phyloP scores from a whole-genome alignment of 2,113 vertebrate genomes.

The Oryzias celebensis region DNA sequence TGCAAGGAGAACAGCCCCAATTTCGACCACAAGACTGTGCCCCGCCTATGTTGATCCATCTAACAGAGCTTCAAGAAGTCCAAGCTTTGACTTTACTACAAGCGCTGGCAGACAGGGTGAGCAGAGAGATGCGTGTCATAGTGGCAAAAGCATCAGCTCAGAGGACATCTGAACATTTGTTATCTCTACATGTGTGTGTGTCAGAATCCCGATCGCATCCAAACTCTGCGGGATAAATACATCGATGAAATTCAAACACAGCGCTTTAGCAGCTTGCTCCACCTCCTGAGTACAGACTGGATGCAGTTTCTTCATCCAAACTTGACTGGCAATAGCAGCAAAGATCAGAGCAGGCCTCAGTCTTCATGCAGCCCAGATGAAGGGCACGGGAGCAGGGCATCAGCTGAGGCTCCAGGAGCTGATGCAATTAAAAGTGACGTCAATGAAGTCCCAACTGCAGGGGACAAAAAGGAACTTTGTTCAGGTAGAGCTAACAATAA shows the following conservation, averaged over 20 bases:
- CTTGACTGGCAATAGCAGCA: slow-evolving; percentile 7
- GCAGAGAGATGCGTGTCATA: neutral
- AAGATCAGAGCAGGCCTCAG: slow-evolving; percentile 9
- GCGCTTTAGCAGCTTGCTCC: slow-evolving; percentile 33
- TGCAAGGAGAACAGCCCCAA: slow-evolving; percentile 9
- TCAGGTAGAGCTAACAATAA: slow-evolving; percentile 52
- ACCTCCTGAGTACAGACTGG: slow-evolving; percentile 43
- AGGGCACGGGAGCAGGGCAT: neutral
- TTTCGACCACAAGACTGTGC: slow-evolving; percentile 40
- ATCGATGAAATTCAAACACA: slow-evolving; percentile 35
- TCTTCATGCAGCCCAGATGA: neutral
- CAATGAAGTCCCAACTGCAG: slow-evolving; percentile 15
- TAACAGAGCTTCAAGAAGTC: slow-evolving; percentile 63
- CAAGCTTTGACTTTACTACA: slow-evolving; percentile 45
- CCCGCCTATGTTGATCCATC: slow-evolving; percentile 48
- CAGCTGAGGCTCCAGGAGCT: neutral
- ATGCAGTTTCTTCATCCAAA: neutral
- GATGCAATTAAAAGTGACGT: neutral
- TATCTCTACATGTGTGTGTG: neutral
- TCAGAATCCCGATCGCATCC: slow-evolving; percentile 40
- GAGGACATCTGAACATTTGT: neutral
- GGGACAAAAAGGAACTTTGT: slow-evolving; percentile 51
- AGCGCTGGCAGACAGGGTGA: slow-evolving; percentile 48
- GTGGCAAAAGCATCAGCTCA: neutral
- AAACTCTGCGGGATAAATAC: slow-evolving; percentile 34